Conservation (phyloP, 2,888 invertebrate species). For the Andrena bicolor region DNA sequence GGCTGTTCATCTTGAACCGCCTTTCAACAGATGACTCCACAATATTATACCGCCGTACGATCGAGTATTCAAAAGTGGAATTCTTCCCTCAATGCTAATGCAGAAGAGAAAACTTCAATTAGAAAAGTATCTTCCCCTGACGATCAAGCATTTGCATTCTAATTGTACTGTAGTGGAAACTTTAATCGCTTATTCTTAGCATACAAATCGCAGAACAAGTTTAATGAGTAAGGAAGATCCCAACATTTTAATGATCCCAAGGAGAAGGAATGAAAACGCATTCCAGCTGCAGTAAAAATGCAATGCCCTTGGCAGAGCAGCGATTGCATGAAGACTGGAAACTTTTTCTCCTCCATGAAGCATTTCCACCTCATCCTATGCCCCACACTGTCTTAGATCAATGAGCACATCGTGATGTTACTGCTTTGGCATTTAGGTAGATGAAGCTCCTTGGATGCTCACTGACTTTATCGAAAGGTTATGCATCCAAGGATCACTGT, state of each 20-base stretch:
- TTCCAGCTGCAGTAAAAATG: constrained; percentile 14
- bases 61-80: not conserved
- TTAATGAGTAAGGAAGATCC: not conserved
- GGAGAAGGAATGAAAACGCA: not conserved
- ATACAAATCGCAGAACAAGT: not conserved
- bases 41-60: not conserved
- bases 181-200: not conserved
- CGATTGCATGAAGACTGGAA: not conserved
- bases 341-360: constrained; percentile 31
- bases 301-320: constrained; percentile 35
- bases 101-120: not conserved
- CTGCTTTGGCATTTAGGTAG: constrained; percentile 67
- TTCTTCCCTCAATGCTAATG: not conserved
- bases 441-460: constrained; percentile 54
- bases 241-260: not conserved
- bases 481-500: constrained; percentile 66
- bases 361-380: constrained; percentile 3
- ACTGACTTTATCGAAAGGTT: constrained; percentile 70
- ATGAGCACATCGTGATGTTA: constrained; percentile 64
- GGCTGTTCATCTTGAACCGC: not conserved
- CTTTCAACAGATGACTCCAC: constrained; percentile 24
- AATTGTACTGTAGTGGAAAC: not conserved
- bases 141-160: not conserved
- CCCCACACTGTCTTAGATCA: constrained; percentile 41
- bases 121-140: not conserved